phyloP scores from a whole-genome alignment of 1,140 invertebrate species.

The Tetragnatha versicolor region DNA sequence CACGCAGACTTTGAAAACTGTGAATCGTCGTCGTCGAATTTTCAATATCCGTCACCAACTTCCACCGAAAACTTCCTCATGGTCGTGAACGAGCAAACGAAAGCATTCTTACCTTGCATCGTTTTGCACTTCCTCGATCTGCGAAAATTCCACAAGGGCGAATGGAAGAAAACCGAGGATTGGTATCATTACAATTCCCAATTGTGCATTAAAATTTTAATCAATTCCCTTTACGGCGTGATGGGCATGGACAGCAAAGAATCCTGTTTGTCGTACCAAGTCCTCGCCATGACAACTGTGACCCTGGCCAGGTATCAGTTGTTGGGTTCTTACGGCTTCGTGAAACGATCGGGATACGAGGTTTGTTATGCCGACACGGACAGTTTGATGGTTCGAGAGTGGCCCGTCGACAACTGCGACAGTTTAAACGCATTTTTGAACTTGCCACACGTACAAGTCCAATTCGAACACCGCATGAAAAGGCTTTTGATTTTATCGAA shows the following conservation, averaged over 20 bases:
- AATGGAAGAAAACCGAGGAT: neutral
- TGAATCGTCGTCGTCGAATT: neutral
- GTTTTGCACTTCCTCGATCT: neutral
- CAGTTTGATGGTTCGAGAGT: constrained; percentile 1
- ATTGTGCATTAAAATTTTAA: constrained; percentile 15
- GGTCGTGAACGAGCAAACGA: neutral
- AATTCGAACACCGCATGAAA: constrained; percentile 3
- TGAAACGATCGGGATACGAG: neutral
- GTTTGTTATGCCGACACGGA: constrained; percentile 16
- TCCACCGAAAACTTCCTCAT: constrained; percentile 1
- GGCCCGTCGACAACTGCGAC: neutral
- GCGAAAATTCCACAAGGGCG: neutral
- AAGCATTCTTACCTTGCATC: neutral
- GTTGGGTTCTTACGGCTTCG: constrained; percentile 4
- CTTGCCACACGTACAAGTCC: neutral
- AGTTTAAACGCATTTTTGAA: neutral
- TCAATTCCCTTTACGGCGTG: constrained; percentile 21
- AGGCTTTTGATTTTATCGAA: neutral
- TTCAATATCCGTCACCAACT: neutral
- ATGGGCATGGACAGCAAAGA: constrained; percentile 27
- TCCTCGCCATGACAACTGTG: constrained; percentile 2
- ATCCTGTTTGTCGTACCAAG: neutral
- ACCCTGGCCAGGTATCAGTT: constrained; percentile 14
- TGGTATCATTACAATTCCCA: constrained; percentile 20
- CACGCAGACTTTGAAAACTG: neutral